Percentiles rank a stretch among this genome's conserved stretches.
These are phyloP conservation scores for Epinephelus malabaricus DNA, from an alignment of 2,797 vertebrate genomes.

Conservation along the genomic window DNA sequence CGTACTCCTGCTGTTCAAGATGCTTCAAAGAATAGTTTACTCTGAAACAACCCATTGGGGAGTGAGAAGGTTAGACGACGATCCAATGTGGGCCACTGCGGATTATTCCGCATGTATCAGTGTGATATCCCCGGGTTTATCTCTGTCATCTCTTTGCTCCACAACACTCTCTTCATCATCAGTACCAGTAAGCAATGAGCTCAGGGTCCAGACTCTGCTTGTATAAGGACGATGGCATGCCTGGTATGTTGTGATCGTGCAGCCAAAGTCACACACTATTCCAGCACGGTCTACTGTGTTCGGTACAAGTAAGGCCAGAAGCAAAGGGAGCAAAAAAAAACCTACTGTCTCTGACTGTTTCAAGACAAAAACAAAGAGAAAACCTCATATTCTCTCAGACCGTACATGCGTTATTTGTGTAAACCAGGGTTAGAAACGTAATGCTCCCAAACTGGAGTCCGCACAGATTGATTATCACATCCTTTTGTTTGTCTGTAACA, in stretches of 20 bases:
- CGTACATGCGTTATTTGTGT: slow-evolving; percentile 27
- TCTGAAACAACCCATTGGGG: slow-evolving; percentile 22
- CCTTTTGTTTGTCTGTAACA: slow-evolving; percentile 70
- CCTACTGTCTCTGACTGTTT: slow-evolving; percentile 19
- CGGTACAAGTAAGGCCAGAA: slow-evolving; percentile 54
- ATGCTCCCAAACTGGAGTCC: slow-evolving; percentile 39
- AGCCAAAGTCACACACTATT: slow-evolving; percentile 71
- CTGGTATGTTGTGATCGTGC: slow-evolving; percentile 75
- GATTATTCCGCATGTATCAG: slow-evolving; percentile 30
- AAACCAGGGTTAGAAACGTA: slow-evolving; percentile 33
- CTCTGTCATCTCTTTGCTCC: slow-evolving; percentile 35
- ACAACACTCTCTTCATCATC: slow-evolving; percentile 57
- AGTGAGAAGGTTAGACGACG: slow-evolving; percentile 1
- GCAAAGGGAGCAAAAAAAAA: background rate
- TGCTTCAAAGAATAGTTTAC: slow-evolving; percentile 28
- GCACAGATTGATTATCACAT: slow-evolving; percentile 61
- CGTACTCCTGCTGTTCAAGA: slow-evolving; percentile 2
- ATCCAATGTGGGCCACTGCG: slow-evolving; percentile 20
- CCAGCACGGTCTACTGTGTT: slow-evolving; percentile 52
- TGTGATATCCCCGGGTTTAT: slow-evolving; percentile 51
- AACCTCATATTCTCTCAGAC: slow-evolving; percentile 39
- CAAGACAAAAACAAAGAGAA: slow-evolving; percentile 18
- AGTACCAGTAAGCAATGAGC: slow-evolving; percentile 66
- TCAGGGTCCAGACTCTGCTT: slow-evolving; percentile 57
- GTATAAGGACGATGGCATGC: slow-evolving; percentile 82